phyloP scores from a whole-genome alignment of 2,888 invertebrate genomes.

The Drosophila anceps region DNA sequence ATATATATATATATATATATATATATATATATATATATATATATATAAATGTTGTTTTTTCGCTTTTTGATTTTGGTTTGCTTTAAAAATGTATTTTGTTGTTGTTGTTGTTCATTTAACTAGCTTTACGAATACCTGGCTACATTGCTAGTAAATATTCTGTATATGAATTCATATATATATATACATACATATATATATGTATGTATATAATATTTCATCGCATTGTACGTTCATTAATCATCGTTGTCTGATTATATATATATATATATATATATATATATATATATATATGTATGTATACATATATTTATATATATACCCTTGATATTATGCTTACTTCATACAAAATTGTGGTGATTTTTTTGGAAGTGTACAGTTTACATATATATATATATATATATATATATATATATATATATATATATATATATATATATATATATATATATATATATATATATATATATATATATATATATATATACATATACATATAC shows the following conservation, averaged over 20 bases:
- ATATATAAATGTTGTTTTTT: background rate
- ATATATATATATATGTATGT: slow-evolving; percentile 2
- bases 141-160: background rate
- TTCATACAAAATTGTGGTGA: slow-evolving; percentile 42
- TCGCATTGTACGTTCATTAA: slow-evolving; percentile 34
- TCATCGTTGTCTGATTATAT: slow-evolving; percentile 43
- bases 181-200: background rate
- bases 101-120: slow-evolving; percentile 1
- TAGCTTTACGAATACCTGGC: background rate
- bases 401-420: background rate
- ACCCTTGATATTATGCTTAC: slow-evolving; percentile 26
- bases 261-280: background rate
- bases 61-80: slow-evolving; percentile 12
- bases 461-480: background rate
- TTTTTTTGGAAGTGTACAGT: slow-evolving; percentile 43
- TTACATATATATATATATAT: slow-evolving; percentile 28
- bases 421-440: slow-evolving; percentile 12
- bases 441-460: slow-evolving; percentile 22
- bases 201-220: background rate
- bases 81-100: slow-evolving; percentile 10
- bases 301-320: background rate
- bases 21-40: slow-evolving; percentile 1
- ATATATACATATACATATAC: too few relatives aligned
- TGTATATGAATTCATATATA: too few relatives aligned
- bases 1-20: background rate